Conservation (phyloP, 2,113 vertebrate genomes). For the Serilophus lunatus region DNA sequence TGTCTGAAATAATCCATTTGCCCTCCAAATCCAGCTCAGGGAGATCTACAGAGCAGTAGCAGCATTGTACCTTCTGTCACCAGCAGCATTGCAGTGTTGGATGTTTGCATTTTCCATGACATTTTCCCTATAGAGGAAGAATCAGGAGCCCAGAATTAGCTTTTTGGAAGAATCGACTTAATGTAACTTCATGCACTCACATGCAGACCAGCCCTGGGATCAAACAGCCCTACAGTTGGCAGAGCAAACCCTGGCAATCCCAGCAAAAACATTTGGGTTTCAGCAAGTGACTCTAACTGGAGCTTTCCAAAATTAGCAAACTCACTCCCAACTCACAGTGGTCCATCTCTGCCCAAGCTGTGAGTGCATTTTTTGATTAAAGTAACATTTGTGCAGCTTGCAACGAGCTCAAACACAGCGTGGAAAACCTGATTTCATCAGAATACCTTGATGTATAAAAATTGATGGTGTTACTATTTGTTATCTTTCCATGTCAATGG, state of each 20-base stretch:
- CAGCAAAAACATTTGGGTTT: background rate
- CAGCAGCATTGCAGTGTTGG: background rate
- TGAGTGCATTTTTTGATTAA: background rate
- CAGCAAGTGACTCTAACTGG: background rate
- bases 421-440: background rate
- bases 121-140: background rate
- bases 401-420: fast-evolving
- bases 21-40: background rate
- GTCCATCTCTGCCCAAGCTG: background rate
- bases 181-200: fast-evolving
- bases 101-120: background rate
- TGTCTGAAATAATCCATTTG: background rate
- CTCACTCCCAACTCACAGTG: background rate
- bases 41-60: background rate
- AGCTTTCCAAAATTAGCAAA: background rate
- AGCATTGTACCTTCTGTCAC: background rate
- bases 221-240: background rate
- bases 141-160: background rate
- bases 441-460: background rate
- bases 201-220: background rate
- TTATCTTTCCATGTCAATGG: background rate
- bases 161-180: background rate
- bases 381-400: background rate
- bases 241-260: background rate
- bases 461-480: fast-evolving